These are phyloP conservation scores for Drosophila algonquin DNA, from an alignment of 2,888 invertebrate genomes.

Conservation along the genomic window DNA sequence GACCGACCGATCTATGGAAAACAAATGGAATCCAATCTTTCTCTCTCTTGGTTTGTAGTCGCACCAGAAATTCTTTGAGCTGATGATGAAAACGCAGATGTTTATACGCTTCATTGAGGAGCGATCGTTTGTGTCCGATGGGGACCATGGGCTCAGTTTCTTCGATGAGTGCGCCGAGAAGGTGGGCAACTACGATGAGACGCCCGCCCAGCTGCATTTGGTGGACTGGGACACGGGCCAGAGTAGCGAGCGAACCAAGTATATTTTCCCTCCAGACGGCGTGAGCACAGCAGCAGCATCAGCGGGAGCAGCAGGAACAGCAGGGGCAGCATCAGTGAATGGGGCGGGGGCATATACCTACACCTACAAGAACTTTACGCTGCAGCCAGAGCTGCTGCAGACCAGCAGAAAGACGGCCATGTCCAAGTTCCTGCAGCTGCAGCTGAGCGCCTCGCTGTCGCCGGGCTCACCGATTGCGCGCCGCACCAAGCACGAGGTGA, in stretches of 20 bases:
- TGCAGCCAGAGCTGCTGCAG: slow-evolving; percentile 87
- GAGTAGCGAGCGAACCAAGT: slow-evolving; percentile 95
- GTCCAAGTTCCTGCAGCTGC: slow-evolving; percentile 81
- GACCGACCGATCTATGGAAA: too few relatives aligned
- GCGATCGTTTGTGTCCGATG: slow-evolving; percentile 98
- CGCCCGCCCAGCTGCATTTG: slow-evolving; percentile 86
- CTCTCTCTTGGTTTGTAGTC: slow-evolving; percentile 83
- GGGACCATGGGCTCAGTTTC: slow-evolving; percentile 96
- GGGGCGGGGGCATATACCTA: slow-evolving; percentile 72
- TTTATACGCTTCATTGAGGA: slow-evolving; percentile 99
- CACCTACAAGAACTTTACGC: slow-evolving; percentile 86
- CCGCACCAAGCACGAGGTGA: slow-evolving; percentile 97
- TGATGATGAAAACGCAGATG: slow-evolving; percentile 97
- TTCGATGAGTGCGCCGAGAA: slow-evolving; percentile 98
- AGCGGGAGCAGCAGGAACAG: slow-evolving; percentile 22
- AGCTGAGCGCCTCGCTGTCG: slow-evolving; percentile 84
- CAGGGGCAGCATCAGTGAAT: slow-evolving; percentile 62
- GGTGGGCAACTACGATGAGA: slow-evolving; percentile 86
- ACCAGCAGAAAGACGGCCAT: slow-evolving; percentile 76
- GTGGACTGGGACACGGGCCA: slow-evolving; percentile 92
- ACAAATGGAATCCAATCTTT: too few relatives aligned
- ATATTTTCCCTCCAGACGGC: slow-evolving; percentile 96
- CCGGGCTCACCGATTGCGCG: slow-evolving; percentile 96
- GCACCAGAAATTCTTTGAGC: slow-evolving; percentile 93
- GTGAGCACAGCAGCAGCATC: slow-evolving; percentile 56